Base-by-base conservation (phyloP, 2,797 vertebrate species). In the Centropyge bicolor region DNA sequence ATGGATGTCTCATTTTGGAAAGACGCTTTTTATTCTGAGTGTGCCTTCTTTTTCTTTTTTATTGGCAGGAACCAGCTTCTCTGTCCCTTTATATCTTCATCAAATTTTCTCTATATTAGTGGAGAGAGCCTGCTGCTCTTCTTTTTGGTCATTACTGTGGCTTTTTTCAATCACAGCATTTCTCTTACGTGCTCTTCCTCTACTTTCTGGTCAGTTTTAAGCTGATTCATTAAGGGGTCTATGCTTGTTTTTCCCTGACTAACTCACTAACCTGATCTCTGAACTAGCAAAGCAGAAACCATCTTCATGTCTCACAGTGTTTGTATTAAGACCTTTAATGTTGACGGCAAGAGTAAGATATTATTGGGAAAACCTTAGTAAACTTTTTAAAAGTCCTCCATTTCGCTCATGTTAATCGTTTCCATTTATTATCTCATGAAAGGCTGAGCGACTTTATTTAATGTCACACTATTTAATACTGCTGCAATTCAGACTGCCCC, bases 1-100 rank as follows among this genome's bases (percentile, higher is more conserved):
- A 41, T 35, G 19, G 1, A 31, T 72, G 7, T 76, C 81, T 74
- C 74, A 88, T 89, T 93, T 90, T 92, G 92, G 90, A 90, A 91
- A 83, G 24, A 72, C 3, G 67, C 79, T 87, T 85, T 84, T 76
- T 27, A n/a, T 41, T 11, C 10, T 9, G 16, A 22, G 6, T 71
- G 49, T 69, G n/a, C 46, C 19, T 59, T 54, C 46, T 81, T 69
- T 54, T 57, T 27, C 51, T 51, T 81, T 69, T 54, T 57, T 27
- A n/a, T 56, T 19, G 20, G 61, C 80, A 65, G 79, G 57, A 60
- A 49, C 1, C 70, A 20, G 10, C 38, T 74, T 74, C 17, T 59
- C 56, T 88, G 8, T 71, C 36, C 8, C 10, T 54, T n/a, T 46
- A 46, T 69, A 46, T 69, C 60, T 11, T 63, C 7, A 36, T 71